These are phyloP conservation scores for cattle (Bos taurus) DNA, from an alignment of 2,113 vertebrate species.

Conservation along the genomic window DNA sequence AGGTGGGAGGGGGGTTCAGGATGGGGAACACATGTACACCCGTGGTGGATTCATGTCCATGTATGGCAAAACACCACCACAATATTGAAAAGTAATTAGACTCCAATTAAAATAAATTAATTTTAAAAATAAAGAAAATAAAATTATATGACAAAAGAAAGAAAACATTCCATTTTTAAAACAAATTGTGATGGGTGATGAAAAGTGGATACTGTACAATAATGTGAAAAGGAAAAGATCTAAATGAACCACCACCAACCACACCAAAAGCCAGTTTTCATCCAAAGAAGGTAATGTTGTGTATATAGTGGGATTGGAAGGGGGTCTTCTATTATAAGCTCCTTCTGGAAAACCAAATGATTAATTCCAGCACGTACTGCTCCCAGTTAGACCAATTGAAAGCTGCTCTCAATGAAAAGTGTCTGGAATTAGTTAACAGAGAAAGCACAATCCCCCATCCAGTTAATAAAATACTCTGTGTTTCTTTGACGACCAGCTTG, in stretches of 20 bases:
- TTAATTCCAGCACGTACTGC: not conserved
- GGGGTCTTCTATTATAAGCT: not conserved
- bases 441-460: not conserved
- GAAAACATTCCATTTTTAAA: not conserved
- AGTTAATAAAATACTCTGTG: not conserved
- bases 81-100: not conserved
- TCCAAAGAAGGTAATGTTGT: not conserved
- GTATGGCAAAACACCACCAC: not conserved
- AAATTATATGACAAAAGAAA: not conserved
- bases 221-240: not conserved
- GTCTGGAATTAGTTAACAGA: not conserved
- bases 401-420: not conserved
- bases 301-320: not conserved
- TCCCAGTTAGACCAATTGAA: not conserved
- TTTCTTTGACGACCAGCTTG: not conserved
- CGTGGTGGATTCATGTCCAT: rapidly evolving
- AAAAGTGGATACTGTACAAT: not conserved
- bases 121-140: not conserved
- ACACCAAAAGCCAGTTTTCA: not conserved
- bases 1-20: not conserved
- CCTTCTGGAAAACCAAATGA: not conserved
- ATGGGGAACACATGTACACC: not conserved
- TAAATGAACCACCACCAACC: not conserved
- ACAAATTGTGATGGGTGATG: not conserved
- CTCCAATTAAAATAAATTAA: not conserved